phyloP scores from a whole-genome alignment of 1,140 invertebrate genomes.

The Dolichoris vasculosae region DNA sequence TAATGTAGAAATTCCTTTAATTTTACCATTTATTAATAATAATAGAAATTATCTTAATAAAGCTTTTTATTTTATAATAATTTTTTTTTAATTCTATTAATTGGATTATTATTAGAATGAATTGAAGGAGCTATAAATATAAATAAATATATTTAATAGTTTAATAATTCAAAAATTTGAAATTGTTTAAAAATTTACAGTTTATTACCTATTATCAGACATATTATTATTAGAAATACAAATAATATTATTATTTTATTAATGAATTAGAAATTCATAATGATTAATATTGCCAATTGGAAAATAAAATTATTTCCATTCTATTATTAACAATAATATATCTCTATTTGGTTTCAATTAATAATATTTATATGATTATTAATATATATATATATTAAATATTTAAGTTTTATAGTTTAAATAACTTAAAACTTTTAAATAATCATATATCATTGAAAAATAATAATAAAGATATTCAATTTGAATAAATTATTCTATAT shows the following conservation, averaged over 20 bases:
- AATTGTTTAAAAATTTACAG: conserved; percentile 56
- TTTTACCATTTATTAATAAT: conserved; percentile 74
- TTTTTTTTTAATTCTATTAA: conserved; percentile 73
- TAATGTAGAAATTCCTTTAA: conserved; percentile 78
- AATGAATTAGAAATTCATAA: conserved; percentile 9
- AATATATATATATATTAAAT: conserved; percentile 74
- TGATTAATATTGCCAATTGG: not conserved
- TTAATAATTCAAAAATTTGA: conserved; percentile 54
- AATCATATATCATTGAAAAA: too few species aligned
- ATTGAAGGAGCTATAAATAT: conserved; percentile 75
- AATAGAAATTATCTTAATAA: conserved; percentile 67
- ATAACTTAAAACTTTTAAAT: conserved; percentile 59
- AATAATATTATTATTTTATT: conserved; percentile 69
- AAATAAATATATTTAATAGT: conserved; percentile 55
- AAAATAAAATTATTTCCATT: conserved; percentile 70
- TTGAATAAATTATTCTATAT: too few species aligned
- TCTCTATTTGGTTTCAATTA: conserved; percentile 56
- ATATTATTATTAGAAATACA: conserved; percentile 78
- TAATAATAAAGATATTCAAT: too few species aligned
- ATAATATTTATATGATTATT: conserved; percentile 62
- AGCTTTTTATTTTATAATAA: conserved; percentile 76
- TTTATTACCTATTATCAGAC: conserved; percentile 74
- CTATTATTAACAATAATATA: conserved; percentile 53
- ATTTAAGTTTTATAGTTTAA: conserved; percentile 42
- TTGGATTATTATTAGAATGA: conserved; percentile 81